Evolutionary conservation across 1,140 invertebrate genomes (phyloP), one percentile per base, ranked within the genome.

Genomic region (Zaprionus vittiger): DNA sequence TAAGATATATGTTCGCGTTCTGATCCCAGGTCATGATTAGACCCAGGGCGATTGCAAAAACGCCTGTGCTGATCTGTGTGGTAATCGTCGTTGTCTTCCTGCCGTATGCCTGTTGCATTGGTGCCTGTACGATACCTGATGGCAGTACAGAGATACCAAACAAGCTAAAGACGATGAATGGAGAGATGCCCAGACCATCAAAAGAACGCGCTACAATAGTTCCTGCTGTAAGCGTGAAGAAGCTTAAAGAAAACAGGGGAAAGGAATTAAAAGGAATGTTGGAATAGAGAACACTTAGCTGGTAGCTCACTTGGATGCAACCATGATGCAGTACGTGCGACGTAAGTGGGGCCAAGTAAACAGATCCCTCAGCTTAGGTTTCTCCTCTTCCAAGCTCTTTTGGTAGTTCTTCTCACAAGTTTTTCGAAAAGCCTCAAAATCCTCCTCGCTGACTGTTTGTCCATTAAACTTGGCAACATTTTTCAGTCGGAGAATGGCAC

Each of bases 121-220:
- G 59, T 14, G 94, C 89, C 41, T 94, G 93, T 11, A 95, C 73
- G 28, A 95, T 78, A 60, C 94, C 94, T 12, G 94, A 93, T 9
- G 95, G 83, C 68, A 95, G 93, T 17, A 94, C 4, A 94, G 76
- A 20, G 93, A 94, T 86, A 95, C 95, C 49, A 94, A 92, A 3
- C 20, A 52, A 22, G 3, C 20, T 12, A 24, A 24, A 52, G 3
- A 52, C 47, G 4, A 94, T 62, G 69, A 94, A 95, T 0, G 94
- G 94, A 1, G 93, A 94, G 59, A 93, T 93, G 28, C 93, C 94
- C 17, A 94, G 74, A 38, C 94, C 94, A 63, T 94, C 93, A 11
- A 95, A 93, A 71, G 95, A 95, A 5, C 94, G 90, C 0, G 94
- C 94, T 95, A 95, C 70, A 94, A 94, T 34, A 95, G 87, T 4